Evolutionary conservation across 2,888 invertebrate genomes (phyloP).

Genomic region (Pachydiplax longipennis): DNA sequence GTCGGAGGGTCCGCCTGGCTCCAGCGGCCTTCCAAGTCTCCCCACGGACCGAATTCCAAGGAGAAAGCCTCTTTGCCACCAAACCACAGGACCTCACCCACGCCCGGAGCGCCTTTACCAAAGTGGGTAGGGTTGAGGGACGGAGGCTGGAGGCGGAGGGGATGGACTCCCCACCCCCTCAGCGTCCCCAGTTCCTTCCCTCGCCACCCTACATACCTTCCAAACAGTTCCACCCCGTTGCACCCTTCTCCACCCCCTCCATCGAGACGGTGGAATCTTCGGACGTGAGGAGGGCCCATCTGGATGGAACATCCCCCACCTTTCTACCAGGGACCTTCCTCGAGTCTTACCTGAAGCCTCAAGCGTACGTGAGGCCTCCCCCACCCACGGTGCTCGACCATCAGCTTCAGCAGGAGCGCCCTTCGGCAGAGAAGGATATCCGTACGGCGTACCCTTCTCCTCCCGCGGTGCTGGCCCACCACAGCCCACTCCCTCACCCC

Average conservation of each 20-base stretch:
- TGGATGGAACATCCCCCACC: constrained; percentile 48
- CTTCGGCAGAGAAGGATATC: not conserved
- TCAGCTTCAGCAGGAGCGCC: constrained; percentile 46
- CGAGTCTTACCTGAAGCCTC: constrained; percentile 52
- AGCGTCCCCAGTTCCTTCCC: not conserved
- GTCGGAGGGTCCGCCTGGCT: constrained; percentile 49
- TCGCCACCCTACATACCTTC: not conserved
- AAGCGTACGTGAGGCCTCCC: constrained; percentile 51
- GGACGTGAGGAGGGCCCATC: constrained; percentile 16
- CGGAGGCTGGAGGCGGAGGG: constrained; percentile 21
- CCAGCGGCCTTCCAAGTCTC: constrained; percentile 56
- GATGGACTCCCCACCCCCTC: constrained; percentile 49
- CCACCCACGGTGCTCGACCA: constrained; percentile 7
- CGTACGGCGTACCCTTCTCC: not conserved
- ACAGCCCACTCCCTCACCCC: constrained; percentile 59
- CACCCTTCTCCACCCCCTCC: constrained; percentile 46
- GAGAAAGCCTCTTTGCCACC: constrained; percentile 50
- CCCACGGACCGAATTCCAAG: constrained; percentile 51
- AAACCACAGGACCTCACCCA: constrained; percentile 54
- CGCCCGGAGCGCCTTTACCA: constrained; percentile 81
- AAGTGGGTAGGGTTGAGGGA: constrained; percentile 60
- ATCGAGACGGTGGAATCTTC: not conserved
- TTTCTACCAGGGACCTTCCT: constrained; percentile 46
- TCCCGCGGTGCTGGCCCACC: constrained; percentile 52
- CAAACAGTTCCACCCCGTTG: constrained; percentile 78